Evolutionary conservation across 2,888 invertebrate species (phyloP), one percentile per base, ranked within the genome.

Genomic region (Ypsolopha sequella): DNA sequence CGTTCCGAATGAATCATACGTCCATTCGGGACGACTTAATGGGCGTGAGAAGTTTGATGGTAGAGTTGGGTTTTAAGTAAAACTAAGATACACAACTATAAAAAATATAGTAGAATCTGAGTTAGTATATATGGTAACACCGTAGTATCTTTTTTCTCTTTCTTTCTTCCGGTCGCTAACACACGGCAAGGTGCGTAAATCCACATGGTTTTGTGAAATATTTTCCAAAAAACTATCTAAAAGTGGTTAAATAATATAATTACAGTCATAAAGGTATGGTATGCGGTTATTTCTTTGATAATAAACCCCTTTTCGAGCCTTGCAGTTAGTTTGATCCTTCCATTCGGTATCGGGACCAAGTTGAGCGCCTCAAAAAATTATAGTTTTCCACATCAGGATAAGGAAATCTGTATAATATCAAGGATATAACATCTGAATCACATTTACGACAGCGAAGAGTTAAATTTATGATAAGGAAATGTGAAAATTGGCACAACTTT

Each of bases 151-250:
- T 60, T 55, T 60, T 52, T 64, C 60, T 71, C 59, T 56, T 59
- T 77, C 80, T 81, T 81, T 84, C 77, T 82, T 82, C 79, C 80
- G 79, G 85, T 68, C 79, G 82, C 70, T 79, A 80, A 79, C 73
- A 67, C 66, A 68, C 75, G 77, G 75, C 81, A 82, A 81, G 85
- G 85, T 86, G 69, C 66, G 81, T 77, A 55, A 58, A 64, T 60
- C 77, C 84, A 70, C 84, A 80, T 86, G 84, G 81, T 75, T 73
- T 77, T 70, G 65, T 56, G 54, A 55, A 51, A 56, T 53, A 56
- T 57, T 54, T 39, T 52, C 51, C 54, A 49, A 38, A 54, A 57
- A 41, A 49, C 7, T 13, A 35, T 11, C 6, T 10, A 36, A 24
- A 36, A 38, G 10, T 36, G 4, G 14, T 49, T 7, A n/a, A 35